Conservation (phyloP, 1,140 invertebrate species). For the Pomacea maculata region DNA sequence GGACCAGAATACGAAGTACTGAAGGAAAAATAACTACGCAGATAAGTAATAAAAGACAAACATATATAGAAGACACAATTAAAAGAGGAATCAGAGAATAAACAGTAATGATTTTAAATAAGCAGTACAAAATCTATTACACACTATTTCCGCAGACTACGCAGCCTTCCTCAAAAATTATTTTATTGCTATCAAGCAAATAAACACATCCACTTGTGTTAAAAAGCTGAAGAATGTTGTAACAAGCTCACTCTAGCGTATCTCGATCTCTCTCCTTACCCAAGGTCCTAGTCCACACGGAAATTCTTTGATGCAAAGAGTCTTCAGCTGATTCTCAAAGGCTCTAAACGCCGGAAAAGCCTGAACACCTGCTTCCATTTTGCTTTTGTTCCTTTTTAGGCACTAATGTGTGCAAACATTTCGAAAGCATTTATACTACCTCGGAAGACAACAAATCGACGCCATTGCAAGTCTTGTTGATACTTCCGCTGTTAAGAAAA, state of each 20-base stretch:
- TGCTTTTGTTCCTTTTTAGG: constrained; percentile 7
- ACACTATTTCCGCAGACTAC: too few species aligned
- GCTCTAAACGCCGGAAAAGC: constrained; percentile 44
- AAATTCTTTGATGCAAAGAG: constrained; percentile 60
- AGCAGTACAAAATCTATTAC: too few species aligned
- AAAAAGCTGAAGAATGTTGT: too few species aligned
- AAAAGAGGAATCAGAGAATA: neutral
- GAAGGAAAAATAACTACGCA: too few species aligned
- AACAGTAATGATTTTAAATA: too few species aligned
- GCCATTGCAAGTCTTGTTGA: constrained; percentile 19
- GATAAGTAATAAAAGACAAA: neutral
- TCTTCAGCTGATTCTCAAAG: constrained; percentile 57
- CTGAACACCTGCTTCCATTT: constrained; percentile 30
- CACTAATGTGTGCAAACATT: neutral
- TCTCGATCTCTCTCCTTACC: constrained; percentile 37
- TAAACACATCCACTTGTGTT: too few species aligned
- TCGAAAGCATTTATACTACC: neutral
- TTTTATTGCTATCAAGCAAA: too few species aligned
- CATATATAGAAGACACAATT: neutral
- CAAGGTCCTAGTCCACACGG: constrained; percentile 60
- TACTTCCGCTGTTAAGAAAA: constrained; percentile 29
- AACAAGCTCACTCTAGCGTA: too few species aligned
- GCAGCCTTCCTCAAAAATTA: too few species aligned
- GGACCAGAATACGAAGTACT: too few species aligned
- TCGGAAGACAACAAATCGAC: neutral